Conservation (phyloP, 1,140 invertebrate species). For the Papilio polytes region DNA sequence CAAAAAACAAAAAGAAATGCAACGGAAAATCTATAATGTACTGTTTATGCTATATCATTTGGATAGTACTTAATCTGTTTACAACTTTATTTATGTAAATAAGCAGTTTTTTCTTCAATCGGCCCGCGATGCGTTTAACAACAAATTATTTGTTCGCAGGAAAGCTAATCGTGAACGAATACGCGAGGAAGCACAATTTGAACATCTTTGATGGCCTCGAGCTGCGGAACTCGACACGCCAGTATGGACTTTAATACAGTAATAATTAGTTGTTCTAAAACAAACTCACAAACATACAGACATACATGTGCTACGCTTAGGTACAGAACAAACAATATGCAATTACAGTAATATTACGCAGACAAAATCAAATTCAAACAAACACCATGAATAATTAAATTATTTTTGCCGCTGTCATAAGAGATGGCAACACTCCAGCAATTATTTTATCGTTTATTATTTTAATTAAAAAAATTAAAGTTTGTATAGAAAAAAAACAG, state of each 20-base stretch:
- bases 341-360: constrained; percentile 21
- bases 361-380: no score
- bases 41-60: no score
- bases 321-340: not conserved
- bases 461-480: no score
- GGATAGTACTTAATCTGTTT: not conserved
- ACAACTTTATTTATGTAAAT: not conserved
- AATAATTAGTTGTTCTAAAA: constrained; percentile 79
- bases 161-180: constrained; percentile 86
- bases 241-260: constrained; percentile 88
- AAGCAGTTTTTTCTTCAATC: constrained; percentile 47
- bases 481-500: no score
- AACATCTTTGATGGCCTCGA: constrained; percentile 89
- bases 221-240: constrained; percentile 87
- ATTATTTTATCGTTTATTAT: not conserved
- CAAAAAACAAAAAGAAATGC: no score
- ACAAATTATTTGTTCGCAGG: constrained; percentile 72
- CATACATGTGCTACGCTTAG: constrained; percentile 39
- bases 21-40: no score
- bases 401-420: no score
- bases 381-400: no score
- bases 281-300: constrained; percentile 48
- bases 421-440: not conserved
- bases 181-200: constrained; percentile 87
- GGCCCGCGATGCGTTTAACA: constrained; percentile 50